Evolutionary conservation across 2,888 invertebrate species (phyloP), one percentile per base, ranked within the genome.

Genomic region (Sisyra terminalis): DNA sequence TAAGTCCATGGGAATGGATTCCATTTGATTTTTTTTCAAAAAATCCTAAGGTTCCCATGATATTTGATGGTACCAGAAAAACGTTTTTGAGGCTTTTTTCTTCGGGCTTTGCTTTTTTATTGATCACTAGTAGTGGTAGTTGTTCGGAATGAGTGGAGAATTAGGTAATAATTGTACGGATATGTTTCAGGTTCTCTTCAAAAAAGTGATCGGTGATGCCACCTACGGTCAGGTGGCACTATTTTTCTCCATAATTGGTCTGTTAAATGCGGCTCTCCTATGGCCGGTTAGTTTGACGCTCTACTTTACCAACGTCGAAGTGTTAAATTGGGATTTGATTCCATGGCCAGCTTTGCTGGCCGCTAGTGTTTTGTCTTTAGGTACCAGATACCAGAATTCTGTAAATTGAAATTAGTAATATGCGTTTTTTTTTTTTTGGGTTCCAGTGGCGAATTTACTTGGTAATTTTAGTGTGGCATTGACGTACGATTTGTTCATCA

Each of bases 401-500:
- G n/a, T n/a, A n/a, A n/a, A n/a, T n/a, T n/a, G n/a, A n/a, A n/a
- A n/a, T n/a, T n/a, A n/a, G n/a, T 10, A 29, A 16, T 29, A 13
- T 39, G 42, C n/a, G 13, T 32, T 13, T 39, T 7, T n/a, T 42
- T 13, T 40, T 39, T 36, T 50, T 48, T 51, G 43, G 52, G 46
- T 71, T 73, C 44, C 72, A 89, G 90, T 84, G 57, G 89, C 90
- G 58, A 90, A 93, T 63, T 73, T 93, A 60, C 69, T 92, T 56
- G 89, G 87, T 54, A 93, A 93, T 66, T 94, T 94, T 62, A 92
- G 93, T 52, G 82, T 90, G 52, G 82, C 88, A 47, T 73, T 92
- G 50, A 92, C 94, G 6, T 92, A 92, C 65, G 92, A 92, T 59
- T 74, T 93, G 56, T 93, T 94, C 66, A 88, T 94, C 47, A 93